Base-by-base conservation (phyloP, 2,888 invertebrate species). In the Laspeyria flexula region DNA sequence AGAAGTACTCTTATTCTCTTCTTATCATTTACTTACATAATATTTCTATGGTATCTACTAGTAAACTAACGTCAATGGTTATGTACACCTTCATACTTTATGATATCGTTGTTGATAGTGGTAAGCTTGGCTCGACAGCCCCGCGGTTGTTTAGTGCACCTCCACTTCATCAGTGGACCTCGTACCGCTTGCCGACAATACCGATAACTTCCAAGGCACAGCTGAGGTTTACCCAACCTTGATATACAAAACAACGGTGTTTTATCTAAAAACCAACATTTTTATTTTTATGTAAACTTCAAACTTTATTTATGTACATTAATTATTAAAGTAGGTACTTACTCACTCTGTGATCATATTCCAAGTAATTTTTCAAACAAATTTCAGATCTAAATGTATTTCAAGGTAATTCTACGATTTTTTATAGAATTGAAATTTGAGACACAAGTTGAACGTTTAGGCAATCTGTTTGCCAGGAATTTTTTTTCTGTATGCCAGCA, bases 121-220 rank as follows among this genome's bases (percentile, higher is more conserved):
- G 65, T 53, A 10, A 75, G 41, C n/a, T 66, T 70, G 18, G 75
- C 73, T 12, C 55, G 57, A 35, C 77, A 77, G 15, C 73, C 71
- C 0, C 61, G 46, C 2, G 69, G 60, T 45, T 75, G 71, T 7
- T 39, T 59, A 12, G 63, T 74, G 38, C 76, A 79, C 12, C 73
- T 52, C 76, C 79, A 77, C 7, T 52, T 58, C 2, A 65, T 47
- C 33, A 63, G 54, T 1, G 44, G 41, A 30, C 69, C 21, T 33
- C 13, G 27, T 44, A 25, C 46, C 3, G 43, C 42, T 1, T 30
- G 29, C 25, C 15, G 43, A 46, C 70, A 68, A 56, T 63, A 77
- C 11, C 69, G 61, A 38, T 77, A 56, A 5, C n/a, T 11, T 1
- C 75, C 77, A 3, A 74, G 3, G 37, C 55, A 60, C 4, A 77